Percentiles rank a stretch among this genome's conserved stretches.
phyloP scores from a whole-genome alignment of 2,888 invertebrate genomes.

The Drosophila neotestacea region DNA sequence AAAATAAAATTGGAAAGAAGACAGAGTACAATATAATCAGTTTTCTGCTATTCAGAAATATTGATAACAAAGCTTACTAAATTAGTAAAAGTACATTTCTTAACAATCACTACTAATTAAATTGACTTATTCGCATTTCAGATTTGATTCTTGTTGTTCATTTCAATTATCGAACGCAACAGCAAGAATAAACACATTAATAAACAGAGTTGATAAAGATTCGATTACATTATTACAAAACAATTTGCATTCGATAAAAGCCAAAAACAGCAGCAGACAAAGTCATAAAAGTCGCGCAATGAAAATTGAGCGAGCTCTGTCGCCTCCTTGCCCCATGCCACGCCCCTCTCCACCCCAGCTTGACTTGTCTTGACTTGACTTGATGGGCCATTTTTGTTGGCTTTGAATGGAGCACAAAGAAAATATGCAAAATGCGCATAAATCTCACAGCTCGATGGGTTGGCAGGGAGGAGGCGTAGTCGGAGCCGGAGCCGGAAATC shows the following conservation, averaged over 20 bases:
- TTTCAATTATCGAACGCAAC: constrained; percentile 40
- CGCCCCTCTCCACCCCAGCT: neutral
- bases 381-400: constrained; percentile 56
- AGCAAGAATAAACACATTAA: constrained; percentile 70
- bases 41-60: too few species aligned
- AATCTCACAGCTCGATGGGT: constrained; percentile 66
- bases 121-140: constrained; percentile 2
- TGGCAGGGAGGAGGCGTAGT: neutral
- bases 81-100: too few species aligned
- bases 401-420: constrained; percentile 53
- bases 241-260: constrained; percentile 80
- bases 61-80: too few species aligned
- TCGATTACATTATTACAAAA: constrained; percentile 80
- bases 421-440: constrained; percentile 80
- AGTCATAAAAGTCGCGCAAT: constrained; percentile 77
- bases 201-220: constrained; percentile 72
- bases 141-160: constrained; percentile 13
- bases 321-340: neutral
- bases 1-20: too few species aligned
- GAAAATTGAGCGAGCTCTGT: constrained; percentile 60
- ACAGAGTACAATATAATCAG: too few species aligned
- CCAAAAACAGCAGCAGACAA: constrained; percentile 65
- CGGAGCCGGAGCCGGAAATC: constrained; percentile 53
- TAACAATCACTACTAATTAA: neutral
- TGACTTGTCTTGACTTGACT: constrained; percentile 16